Evolutionary conservation across 1,140 invertebrate species (phyloP).

Genomic region (Ptiloglossa arizonensis): DNA sequence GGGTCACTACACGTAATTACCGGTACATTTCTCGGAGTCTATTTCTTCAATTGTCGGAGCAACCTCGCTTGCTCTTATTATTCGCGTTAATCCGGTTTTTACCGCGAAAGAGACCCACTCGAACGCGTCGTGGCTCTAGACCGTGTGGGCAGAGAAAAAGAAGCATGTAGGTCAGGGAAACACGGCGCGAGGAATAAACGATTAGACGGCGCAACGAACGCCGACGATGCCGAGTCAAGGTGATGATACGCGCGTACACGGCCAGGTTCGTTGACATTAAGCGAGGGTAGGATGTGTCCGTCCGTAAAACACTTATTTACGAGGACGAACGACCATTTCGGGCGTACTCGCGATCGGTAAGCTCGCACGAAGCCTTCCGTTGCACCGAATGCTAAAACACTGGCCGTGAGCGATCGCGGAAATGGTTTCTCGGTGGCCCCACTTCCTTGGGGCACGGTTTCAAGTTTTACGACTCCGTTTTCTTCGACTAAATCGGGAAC

Average conservation of each 20-base stretch:
- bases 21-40: too few relatives aligned
- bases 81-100: conserved; percentile 37
- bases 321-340: conserved; percentile 17
- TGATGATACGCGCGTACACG: conserved; percentile 39
- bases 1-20: too few relatives aligned
- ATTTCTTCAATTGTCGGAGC: neutral
- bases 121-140: neutral
- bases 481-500: too few relatives aligned
- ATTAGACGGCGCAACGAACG: conserved; percentile 59
- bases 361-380: too few relatives aligned
- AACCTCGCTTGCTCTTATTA: conserved; percentile 8
- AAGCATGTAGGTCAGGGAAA: conserved; percentile 67
- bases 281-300: neutral
- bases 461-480: neutral
- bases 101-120: conserved; percentile 33
- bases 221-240: conserved; percentile 51
- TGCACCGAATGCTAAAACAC: neutral
- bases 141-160: conserved; percentile 50
- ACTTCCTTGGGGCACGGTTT: neutral
- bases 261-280: conserved; percentile 50
- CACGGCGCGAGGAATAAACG: conserved; percentile 52
- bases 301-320: neutral
- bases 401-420: conserved; percentile 16
- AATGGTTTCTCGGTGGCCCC: too few relatives aligned
- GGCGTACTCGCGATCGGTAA: neutral